Evolutionary conservation across 2,797 vertebrate genomes (phyloP), one percentile per base, ranked within the genome.

Genomic region (Xerus rutilus): DNA sequence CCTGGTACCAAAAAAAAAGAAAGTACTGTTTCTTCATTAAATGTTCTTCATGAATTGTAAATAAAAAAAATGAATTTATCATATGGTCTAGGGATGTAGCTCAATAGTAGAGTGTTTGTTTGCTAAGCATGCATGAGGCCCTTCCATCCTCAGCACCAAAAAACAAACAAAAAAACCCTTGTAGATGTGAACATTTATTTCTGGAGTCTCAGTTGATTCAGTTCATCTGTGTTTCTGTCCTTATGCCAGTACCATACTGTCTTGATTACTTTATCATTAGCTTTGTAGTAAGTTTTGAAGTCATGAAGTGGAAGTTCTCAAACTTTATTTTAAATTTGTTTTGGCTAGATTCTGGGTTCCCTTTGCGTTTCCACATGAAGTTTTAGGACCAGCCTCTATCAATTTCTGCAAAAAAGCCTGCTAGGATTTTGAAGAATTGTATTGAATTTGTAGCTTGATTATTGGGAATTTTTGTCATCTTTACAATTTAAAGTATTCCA

Each of bases 371-470:
- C 65, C 47, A n/a, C 47, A 21, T 78, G 11, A 65, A 73, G 14
- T 86, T 85, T 96, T 82, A 28, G 39, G 57, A 21, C 64, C 15
- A 72, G 11, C 62, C 78, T 62, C 78, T 86, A 32, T 91, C n/a
- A 86, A 30, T 93, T 96, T 97, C 32, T 93, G 35, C 13, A 77
- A 25, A 62, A 88, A 92, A 21, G 23, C 39, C n/a, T 74, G 72
- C 39, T 89, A 76, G 67, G 13, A 62, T 77, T 93, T 90, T 81
- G 77, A 88, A 88, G 69, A 30, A 11, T 96, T 69, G 10, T 13
- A 1, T 35, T 78, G 65, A 79, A 76, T 70, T 54, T 88, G 4
- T 90, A 87, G 49, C 43, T 78, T 59, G 52, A 18, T 39, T 94
- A 72, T 21, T 20, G 54, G 11, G 32, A 8, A 43, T 86, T 28